Percentiles rank a stretch among this genome's conserved stretches.
These are phyloP conservation scores for Microplitis deprimator DNA, from an alignment of 2,888 invertebrate genomes.

Conservation along the genomic window DNA sequence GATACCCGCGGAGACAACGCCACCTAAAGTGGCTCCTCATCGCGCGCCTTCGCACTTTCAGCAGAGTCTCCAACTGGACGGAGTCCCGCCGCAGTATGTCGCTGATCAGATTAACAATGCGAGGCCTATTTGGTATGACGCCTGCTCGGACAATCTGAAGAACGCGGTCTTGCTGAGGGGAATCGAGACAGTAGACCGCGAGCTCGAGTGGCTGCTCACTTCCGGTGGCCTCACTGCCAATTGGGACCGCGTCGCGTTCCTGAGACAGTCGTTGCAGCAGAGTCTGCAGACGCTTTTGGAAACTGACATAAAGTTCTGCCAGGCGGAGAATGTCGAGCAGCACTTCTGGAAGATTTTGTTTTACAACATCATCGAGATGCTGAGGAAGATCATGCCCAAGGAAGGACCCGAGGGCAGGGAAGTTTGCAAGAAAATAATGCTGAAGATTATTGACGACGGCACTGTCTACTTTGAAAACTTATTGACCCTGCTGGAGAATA, in stretches of 20 bases:
- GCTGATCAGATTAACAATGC: slow-evolving; percentile 73
- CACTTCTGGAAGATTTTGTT: slow-evolving; percentile 93
- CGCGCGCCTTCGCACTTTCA: slow-evolving; percentile 43
- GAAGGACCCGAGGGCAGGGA: slow-evolving; percentile 77
- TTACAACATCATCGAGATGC: slow-evolving; percentile 88
- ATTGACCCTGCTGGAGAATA: slow-evolving; percentile 81
- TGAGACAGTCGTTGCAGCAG: slow-evolving; percentile 79
- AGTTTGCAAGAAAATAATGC: slow-evolving; percentile 78
- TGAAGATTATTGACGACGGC: slow-evolving; percentile 85
- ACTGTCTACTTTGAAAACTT: slow-evolving; percentile 84
- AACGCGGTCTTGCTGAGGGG: slow-evolving; percentile 78
- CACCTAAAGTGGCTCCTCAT: slow-evolving; percentile 39
- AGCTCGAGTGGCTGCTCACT: slow-evolving; percentile 78
- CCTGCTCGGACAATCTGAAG: slow-evolving; percentile 74
- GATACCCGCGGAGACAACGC: not conserved
- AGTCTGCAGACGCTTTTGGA: slow-evolving; percentile 80
- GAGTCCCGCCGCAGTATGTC: slow-evolving; percentile 58
- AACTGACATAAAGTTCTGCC: slow-evolving; percentile 88
- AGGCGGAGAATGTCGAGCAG: slow-evolving; percentile 89
- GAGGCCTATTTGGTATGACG: slow-evolving; percentile 76
- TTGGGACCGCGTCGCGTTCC: slow-evolving; percentile 78
- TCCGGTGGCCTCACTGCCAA: slow-evolving; percentile 76
- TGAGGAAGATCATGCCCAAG: slow-evolving; percentile 78
- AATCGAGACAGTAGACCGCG: slow-evolving; percentile 79
- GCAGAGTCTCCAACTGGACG: slow-evolving; percentile 57